These are phyloP conservation scores for Pheucticus melanocephalus DNA, from an alignment of 2,113 vertebrate species.

Conservation along the genomic window DNA sequence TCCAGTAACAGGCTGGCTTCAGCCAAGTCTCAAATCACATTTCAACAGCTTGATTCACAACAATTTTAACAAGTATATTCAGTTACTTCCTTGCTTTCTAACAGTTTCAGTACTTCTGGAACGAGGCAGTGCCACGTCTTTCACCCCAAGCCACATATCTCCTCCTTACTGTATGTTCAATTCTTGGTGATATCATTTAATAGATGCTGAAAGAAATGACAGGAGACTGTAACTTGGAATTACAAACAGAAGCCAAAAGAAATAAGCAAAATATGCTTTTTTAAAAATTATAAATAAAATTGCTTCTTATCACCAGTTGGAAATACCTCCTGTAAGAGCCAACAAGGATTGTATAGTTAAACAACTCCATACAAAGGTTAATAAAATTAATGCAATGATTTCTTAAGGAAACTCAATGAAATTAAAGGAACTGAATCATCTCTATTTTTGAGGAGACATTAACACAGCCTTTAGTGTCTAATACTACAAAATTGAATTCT, in stretches of 20 bases:
- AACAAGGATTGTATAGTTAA: neutral
- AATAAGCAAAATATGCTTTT: accelerated
- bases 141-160: neutral
- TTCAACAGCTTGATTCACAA: neutral
- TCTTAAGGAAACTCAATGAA: neutral
- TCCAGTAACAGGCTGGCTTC: neutral
- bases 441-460: neutral
- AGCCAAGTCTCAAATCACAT: neutral
- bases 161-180: neutral
- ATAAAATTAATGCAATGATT: neutral
- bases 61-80: neutral
- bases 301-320: neutral
- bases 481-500: neutral
- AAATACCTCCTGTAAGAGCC: neutral
- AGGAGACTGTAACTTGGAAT: neutral
- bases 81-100: neutral
- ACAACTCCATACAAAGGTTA: neutral
- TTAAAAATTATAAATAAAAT: neutral
- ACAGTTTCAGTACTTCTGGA: neutral
- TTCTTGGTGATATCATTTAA: neutral
- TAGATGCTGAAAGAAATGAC: neutral
- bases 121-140: neutral
- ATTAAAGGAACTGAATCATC: neutral
- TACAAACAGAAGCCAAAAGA: neutral
- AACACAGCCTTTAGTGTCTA: neutral